Evolutionary conservation across 2,888 invertebrate genomes (phyloP), one percentile per base, ranked within the genome.

Genomic region (Pseudanteris insignis): DNA sequence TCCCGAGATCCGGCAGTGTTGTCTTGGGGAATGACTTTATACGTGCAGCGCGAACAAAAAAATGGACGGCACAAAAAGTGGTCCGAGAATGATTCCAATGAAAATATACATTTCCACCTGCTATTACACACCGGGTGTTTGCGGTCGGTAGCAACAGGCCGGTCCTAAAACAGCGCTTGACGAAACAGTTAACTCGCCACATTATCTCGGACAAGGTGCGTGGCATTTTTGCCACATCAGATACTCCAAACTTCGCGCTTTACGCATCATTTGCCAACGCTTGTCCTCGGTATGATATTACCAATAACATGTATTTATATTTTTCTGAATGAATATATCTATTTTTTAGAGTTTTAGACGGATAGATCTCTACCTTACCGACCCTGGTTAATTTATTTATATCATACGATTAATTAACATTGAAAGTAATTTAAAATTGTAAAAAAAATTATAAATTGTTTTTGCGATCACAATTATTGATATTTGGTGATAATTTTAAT

Each of bases 171-270:
- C 50, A 11, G 28, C 14, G 38, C 36, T 21, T 36, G 44, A 38
- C 28, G 41, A 40, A 61, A 61, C 61, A 55, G 61, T 61, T 61
- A 61, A 46, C 32, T 55, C 14, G 30, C 25, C 26, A 13, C 55
- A 65, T 70, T 67, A 70, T 69, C 65, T 65, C 55, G 68, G 21
- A 67, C 70, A 69, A 69, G 70, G 67, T 70, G 71, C 69, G 68
- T 67, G 68, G 63, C 65, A 58, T 41, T 61, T 61, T 46, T 43
- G 32, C 32, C 7, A 24, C 25, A 10, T 48, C 34, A 44, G 38
- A 38, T 37, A 43, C 36, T 36, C 43, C 25, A 53, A 51, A 29
- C 41, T n/a, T 21, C 41, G 28, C 41, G 13, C 6, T 21, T 51
- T 51, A 41, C 18, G 18, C 18, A 4, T 18, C 18, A 18, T 18